Percentiles rank a stretch among this genome's conserved stretches.
These are phyloP conservation scores for Serranus cabrilla DNA, from an alignment of 2,797 vertebrate genomes.

Conservation along the genomic window DNA sequence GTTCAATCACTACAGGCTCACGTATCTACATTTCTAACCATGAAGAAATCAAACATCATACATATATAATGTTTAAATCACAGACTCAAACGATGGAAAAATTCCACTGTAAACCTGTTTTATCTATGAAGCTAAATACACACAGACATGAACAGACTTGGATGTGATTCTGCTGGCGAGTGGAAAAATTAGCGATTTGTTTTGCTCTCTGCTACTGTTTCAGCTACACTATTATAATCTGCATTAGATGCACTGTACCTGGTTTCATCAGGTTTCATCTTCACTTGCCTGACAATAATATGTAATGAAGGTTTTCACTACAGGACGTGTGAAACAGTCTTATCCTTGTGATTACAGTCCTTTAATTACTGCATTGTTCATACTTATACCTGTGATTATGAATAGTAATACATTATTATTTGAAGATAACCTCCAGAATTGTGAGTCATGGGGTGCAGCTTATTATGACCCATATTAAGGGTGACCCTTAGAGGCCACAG, in stretches of 20 bases:
- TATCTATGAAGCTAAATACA: conserved; percentile 16
- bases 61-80: not conserved
- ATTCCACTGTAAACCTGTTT: conserved; percentile 20
- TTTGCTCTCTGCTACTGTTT: conserved; percentile 19
- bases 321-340: conserved; percentile 16
- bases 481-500: too few relatives aligned
- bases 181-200: not conserved
- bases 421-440: too few relatives aligned
- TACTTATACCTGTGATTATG: too few relatives aligned
- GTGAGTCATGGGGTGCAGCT: too few relatives aligned
- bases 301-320: not conserved
- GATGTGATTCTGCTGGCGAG: not conserved
- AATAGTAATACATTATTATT: too few relatives aligned
- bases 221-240: conserved; percentile 11
- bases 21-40: conserved; percentile 9
- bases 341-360: conserved; percentile 30
- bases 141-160: conserved; percentile 2
- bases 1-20: conserved; percentile 24
- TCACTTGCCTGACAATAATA: not conserved
- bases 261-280: not conserved
- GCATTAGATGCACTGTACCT: not conserved
- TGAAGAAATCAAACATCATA: conserved; percentile 10
- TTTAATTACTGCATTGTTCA: conserved; percentile 11
- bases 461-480: too few relatives aligned
- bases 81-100: conserved; percentile 22